Base-by-base conservation (phyloP, 2,888 invertebrate species). In the Andrena praecox region DNA sequence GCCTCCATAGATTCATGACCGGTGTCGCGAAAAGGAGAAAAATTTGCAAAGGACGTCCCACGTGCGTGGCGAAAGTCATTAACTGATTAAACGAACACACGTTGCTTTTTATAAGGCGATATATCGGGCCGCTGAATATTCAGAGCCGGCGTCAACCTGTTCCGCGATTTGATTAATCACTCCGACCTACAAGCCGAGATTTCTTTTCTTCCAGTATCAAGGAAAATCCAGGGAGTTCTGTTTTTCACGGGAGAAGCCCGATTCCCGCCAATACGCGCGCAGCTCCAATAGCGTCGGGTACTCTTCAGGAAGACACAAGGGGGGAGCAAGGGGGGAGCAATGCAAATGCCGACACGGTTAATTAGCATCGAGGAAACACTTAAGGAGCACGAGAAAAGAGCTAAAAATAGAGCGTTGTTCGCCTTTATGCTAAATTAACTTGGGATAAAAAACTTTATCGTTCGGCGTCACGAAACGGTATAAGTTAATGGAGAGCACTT, bases 131-230 rank as follows among this genome's bases (percentile, higher is more conserved):
- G 50, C 29, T 80, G 80, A 79, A 80, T 79, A 80, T 80, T 79
- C 80, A 80, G 63, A 71, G 54, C 24, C 42, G n/a, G 24, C 63
- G 62, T 79, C 79, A 67, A 27, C 72, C 71, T 60, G 54, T 68
- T 72, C 62, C 79, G 80, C 48, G 67, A 79, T 80, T 80, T 80
- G 80, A 80, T 80, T 79, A 79, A 80, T 79, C 67, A 50, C 62
- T n/a, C 4, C 67, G 80, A 78, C 71, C 79, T 50, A 35, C n/a
- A 16, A 7, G 1, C 20, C 2, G 10, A 48, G 79, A 79, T 64
- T 79, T 76, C 76, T 67, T 75, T 78, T 35, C 63, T 29, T 64
- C 12, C 31, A 35, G 60, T 60, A 63, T 33, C 63, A 33, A 56
- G 63, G 24, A 75, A 12, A n/a, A 42, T 24, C 35, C n/a, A 2